Percentiles rank a stretch among this genome's conserved stretches.
phyloP scores from a whole-genome alignment of 2,888 invertebrate genomes.

The Myopa tessellatipennis region DNA sequence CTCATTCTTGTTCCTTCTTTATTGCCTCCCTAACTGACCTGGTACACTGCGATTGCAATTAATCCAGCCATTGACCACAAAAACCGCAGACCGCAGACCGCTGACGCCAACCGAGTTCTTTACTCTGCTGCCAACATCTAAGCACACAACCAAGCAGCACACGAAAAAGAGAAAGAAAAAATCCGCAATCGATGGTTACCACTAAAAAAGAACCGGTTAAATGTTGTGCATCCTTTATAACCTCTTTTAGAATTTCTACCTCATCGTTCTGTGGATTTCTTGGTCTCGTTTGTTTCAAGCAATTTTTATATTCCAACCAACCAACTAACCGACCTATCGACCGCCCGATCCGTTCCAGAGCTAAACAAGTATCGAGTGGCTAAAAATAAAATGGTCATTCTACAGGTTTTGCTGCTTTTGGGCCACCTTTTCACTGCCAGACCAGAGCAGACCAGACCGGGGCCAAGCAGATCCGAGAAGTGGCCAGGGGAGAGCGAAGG shows the following conservation, averaged over 20 bases:
- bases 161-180: not conserved
- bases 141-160: too few species aligned
- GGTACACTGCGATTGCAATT: slow-evolving; percentile 9
- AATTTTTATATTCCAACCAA: too few species aligned
- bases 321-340: not conserved
- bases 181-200: not conserved
- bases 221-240: not conserved
- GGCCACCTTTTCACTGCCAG: not conserved
- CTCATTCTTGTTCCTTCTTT: not conserved
- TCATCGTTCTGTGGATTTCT: not conserved
- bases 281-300: not conserved
- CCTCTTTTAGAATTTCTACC: not conserved
- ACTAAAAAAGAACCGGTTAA: slow-evolving; percentile 7
- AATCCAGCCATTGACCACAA: not conserved
- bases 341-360: not conserved
- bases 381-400: slow-evolving; percentile 35
- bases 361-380: slow-evolving; percentile 5
- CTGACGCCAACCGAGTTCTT: too few species aligned
- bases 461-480: not conserved
- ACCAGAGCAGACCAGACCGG: not conserved
- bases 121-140: not conserved
- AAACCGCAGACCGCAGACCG: not conserved
- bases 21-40: slow-evolving; percentile 16
- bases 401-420: slow-evolving; percentile 30
- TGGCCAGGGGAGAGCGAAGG: not conserved